These are phyloP conservation scores for Octopus sinensis DNA, from an alignment of 1,140 invertebrate species.

Conservation along the genomic window DNA sequence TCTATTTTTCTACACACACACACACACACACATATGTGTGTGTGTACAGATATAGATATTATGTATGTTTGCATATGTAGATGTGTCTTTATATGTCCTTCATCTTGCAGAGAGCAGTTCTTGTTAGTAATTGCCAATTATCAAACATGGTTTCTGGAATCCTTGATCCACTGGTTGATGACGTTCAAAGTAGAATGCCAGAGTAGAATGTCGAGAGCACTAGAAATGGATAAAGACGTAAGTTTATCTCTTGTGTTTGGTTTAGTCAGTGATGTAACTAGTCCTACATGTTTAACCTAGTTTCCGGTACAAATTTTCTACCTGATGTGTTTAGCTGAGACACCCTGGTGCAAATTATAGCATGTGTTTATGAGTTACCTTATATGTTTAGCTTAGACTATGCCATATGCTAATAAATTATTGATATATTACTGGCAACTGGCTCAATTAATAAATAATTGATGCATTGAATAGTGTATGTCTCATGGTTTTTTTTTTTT, in stretches of 20 bases:
- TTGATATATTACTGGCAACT: too few species aligned
- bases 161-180: slow-evolving; percentile 81
- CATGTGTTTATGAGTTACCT: too few species aligned
- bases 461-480: too few species aligned
- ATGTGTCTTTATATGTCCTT: background rate
- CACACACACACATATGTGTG: background rate
- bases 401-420: too few species aligned
- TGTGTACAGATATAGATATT: background rate
- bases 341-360: too few species aligned
- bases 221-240: slow-evolving; percentile 75
- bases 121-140: slow-evolving; percentile 68
- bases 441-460: too few species aligned
- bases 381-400: too few species aligned
- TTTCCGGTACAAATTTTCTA: too few species aligned
- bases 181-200: slow-evolving; percentile 82
- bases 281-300: too few species aligned
- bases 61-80: background rate
- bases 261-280: background rate
- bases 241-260: slow-evolving; percentile 21
- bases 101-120: slow-evolving; percentile 62
- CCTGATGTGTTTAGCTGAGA: too few species aligned
- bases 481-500: too few species aligned
- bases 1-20: slow-evolving; percentile 4
- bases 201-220: slow-evolving; percentile 79
- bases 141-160: slow-evolving; percentile 80